Evolutionary conservation across 2,113 vertebrate genomes (phyloP), one percentile per base, ranked within the genome.

Genomic region (Laticauda colubrina): DNA sequence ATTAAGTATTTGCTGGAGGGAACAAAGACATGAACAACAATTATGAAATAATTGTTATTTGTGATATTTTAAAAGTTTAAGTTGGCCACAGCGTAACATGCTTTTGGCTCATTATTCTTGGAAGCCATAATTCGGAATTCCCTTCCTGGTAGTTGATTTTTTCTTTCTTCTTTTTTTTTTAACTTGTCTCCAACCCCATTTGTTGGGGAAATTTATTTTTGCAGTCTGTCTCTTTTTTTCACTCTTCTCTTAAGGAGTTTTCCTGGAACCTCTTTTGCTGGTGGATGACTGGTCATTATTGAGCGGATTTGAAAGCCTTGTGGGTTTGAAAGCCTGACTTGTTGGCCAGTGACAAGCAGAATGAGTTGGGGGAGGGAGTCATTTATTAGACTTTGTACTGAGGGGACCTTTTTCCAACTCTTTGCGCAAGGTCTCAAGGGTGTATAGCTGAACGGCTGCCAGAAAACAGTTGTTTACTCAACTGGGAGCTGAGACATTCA

Each of bases 391-490:
- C 89, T 93, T 93, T 90, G 75, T 26, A 75, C 92, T 0, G 21
- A 81, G 53, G 64, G 92, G 92, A 90, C 94, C 86, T 93, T 0
- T 90, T 91, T 94, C 93, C 86, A 95, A 34, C 92, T 89, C 85
- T 69, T 69, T 91, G 91, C 81, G 94, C 95, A 94, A 95, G 96
- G 95, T 95, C 97, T 97, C 55, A 45, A 92, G 90, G 93, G 93
- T 90, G 61, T 95, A 94, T 88, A 95, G 93, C 91, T 90, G 95
- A 96, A 95, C 0, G 91, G 91, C 96, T 95, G 96, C 96, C 97
- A 97, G 95, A 94, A 92, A 93, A 95, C 92, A 92, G 95, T 95
- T 97, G 97, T 97, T 98, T 97, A 97, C 97, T 97, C 97, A 98
- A 97, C 97, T 85, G 95, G 85, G 94, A 95, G 95, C 95, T 96